Percentiles rank a stretch among this genome's conserved stretches.
Evolutionary conservation across 2,888 invertebrate species (phyloP).

Genomic region (Sepioteuthis lessoniana): DNA sequence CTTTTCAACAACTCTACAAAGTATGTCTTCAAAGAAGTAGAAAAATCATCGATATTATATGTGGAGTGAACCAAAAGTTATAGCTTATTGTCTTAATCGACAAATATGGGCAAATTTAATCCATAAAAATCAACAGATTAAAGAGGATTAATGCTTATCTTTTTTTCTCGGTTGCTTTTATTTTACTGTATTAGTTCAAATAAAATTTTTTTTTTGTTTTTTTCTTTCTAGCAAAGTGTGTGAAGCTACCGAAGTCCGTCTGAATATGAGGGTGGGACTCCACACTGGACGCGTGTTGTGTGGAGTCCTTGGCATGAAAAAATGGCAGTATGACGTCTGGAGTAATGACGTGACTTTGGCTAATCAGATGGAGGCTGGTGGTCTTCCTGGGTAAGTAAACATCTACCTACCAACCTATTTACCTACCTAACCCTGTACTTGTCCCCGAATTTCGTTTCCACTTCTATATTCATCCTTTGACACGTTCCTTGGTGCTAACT

Average conservation of each 20-base stretch:
- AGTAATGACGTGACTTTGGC: conserved; percentile 88
- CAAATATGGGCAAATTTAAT: too few relatives aligned
- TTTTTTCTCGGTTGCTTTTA: too few relatives aligned
- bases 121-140: too few relatives aligned
- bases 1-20: too few relatives aligned
- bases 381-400: conserved; percentile 88
- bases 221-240: conserved; percentile 78
- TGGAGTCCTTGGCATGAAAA: conserved; percentile 89
- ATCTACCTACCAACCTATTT: not conserved
- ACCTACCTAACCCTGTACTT: not conserved
- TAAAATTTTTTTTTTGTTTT: not conserved
- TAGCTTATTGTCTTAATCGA: too few relatives aligned
- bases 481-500: too few relatives aligned
- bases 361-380: conserved; percentile 78
- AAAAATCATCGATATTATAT: too few relatives aligned
- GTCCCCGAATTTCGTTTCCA: not conserved
- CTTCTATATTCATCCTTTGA: not conserved
- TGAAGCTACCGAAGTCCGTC: conserved; percentile 91
- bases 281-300: conserved; percentile 92
- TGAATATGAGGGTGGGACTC: conserved; percentile 94
- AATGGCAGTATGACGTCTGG: conserved; percentile 96
- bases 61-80: too few relatives aligned
- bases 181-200: too few relatives aligned
- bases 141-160: too few relatives aligned
- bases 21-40: too few relatives aligned